A percentile compares a stretch with the other conserved stretches of the same genome.
Evolutionary conservation across 2,888 invertebrate genomes (phyloP).

Genomic region (Oscheius sp.): DNA sequence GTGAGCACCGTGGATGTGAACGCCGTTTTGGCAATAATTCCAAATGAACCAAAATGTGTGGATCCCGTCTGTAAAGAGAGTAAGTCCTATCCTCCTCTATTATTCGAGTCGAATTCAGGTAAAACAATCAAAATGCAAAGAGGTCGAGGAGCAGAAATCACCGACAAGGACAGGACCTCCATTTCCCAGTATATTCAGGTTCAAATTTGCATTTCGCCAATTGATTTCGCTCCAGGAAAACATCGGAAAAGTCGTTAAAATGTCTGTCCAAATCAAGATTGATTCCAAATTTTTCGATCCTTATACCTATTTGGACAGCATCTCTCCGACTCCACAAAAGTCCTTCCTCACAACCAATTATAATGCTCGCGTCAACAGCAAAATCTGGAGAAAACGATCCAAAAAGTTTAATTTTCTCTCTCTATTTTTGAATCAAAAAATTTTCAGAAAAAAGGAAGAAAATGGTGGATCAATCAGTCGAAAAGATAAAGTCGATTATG

Average conservation of each 20-base stretch:
- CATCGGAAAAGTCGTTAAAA: conserved; percentile 56
- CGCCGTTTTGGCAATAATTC: conserved; percentile 18
- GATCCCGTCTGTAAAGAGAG: conserved; percentile 25
- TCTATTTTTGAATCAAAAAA: background rate
- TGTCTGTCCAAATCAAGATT: conserved; percentile 62
- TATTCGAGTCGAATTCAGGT: conserved; percentile 28
- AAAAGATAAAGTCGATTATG: conserved; percentile 51
- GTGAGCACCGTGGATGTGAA: conserved; percentile 44
- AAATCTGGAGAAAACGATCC: conserved; percentile 62
- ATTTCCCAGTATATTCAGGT: conserved; percentile 51
- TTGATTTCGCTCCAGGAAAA: conserved; percentile 39
- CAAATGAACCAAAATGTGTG: background rate
- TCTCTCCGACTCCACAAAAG: conserved; percentile 64
- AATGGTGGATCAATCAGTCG: conserved; percentile 6
- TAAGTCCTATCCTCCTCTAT: too few species aligned
- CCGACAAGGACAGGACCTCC: conserved; percentile 53
- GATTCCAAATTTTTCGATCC: conserved; percentile 61
- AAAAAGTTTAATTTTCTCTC: conserved; percentile 34
- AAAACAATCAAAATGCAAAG: conserved; percentile 40
- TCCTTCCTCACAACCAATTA: conserved; percentile 68
- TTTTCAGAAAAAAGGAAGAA: conserved; percentile 19
- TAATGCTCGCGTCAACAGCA: conserved; percentile 65
- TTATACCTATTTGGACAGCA: conserved; percentile 59
- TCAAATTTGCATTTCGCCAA: background rate
- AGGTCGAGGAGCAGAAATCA: conserved; percentile 60